A percentile compares a stretch with the other conserved stretches of the same genome.
These are phyloP conservation scores for Solenodon paradoxus DNA, from an alignment of 2,113 vertebrate genomes.

Conservation along the genomic window DNA sequence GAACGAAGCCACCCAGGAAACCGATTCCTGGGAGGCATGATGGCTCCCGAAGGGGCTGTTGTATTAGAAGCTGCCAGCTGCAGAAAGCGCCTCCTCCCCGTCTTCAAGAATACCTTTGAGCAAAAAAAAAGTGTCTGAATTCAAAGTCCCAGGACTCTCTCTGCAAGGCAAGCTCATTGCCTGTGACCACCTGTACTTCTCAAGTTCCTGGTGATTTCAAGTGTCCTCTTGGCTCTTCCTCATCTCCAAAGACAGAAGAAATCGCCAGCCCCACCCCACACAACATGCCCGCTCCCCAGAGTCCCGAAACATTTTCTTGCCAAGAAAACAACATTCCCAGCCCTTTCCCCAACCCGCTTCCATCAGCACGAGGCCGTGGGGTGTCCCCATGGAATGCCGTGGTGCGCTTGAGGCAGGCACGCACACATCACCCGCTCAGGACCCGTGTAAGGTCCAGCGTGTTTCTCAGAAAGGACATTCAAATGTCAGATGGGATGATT, in stretches of 20 bases:
- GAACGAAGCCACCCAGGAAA: background rate
- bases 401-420: background rate
- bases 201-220: background rate
- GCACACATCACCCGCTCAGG: background rate
- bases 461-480: conserved; percentile 67
- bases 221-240: background rate
- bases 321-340: background rate
- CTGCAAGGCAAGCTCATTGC: background rate
- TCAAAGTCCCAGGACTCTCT: background rate
- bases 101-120: background rate
- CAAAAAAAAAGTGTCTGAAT: background rate
- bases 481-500: conserved; percentile 72
- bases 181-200: background rate
- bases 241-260: background rate
- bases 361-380: too few species aligned
- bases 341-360: background rate
- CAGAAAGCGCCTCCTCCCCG: background rate
- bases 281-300: background rate
- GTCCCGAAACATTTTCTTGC: background rate
- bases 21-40: background rate
- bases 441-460: background rate
- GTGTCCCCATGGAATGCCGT: too few species aligned
- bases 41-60: background rate
- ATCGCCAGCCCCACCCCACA: background rate
- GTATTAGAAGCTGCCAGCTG: conserved; percentile 21